Evolutionary conservation across 2,797 vertebrate species (phyloP).

Genomic region (Pseudochromis fuscus): DNA sequence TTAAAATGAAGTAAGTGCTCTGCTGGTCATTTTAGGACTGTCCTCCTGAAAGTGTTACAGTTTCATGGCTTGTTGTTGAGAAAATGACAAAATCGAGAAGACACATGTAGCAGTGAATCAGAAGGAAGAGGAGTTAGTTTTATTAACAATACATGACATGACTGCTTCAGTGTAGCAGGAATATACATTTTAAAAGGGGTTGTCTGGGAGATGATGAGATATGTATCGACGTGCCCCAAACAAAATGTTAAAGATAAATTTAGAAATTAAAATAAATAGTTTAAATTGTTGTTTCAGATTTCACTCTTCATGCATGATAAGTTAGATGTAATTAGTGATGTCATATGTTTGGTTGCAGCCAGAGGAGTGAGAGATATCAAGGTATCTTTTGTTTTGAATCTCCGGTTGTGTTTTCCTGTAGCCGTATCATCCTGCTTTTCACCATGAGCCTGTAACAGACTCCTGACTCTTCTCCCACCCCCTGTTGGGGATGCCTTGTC

Average conservation of each 20-base stretch:
- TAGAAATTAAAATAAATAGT: no score
- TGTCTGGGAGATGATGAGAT: not conserved
- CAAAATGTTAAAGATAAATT: not conserved
- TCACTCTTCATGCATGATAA: not conserved
- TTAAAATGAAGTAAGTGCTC: not conserved
- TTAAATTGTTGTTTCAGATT: no score
- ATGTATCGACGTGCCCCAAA: not conserved
- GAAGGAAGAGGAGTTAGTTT: not conserved
- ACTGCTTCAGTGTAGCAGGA: not conserved
- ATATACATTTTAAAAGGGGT: not conserved
- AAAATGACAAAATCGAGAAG: not conserved
- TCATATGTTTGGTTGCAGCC: no score
- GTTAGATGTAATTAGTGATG: no score
- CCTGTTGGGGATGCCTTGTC: conserved; percentile 16
- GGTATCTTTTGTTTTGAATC: conserved; percentile 23
- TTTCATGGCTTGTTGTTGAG: not conserved
- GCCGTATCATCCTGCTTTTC: not conserved
- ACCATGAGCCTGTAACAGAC: conserved; percentile 3
- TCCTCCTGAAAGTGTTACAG: not conserved
- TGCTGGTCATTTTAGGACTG: not conserved
- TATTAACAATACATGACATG: not conserved
- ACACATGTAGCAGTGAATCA: not conserved
- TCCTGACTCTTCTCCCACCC: conserved; percentile 7
- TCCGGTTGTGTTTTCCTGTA: conserved; percentile 15
- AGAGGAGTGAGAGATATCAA: no score